phyloP scores from a whole-genome alignment of 2,113 vertebrate genomes.

The Carassius auratus region DNA sequence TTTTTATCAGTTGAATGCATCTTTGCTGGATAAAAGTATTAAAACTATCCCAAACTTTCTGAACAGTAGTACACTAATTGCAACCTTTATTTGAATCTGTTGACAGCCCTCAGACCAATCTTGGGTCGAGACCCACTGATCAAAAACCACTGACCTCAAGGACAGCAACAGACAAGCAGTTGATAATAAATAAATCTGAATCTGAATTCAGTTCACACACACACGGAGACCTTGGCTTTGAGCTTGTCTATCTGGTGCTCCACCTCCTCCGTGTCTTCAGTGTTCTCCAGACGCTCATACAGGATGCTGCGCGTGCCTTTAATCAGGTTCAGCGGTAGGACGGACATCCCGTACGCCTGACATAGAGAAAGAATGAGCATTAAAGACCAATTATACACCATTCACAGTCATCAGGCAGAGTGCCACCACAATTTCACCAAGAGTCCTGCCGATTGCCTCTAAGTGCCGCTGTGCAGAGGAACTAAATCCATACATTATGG shows the following conservation, averaged over 20 bases:
- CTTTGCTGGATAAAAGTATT: no score
- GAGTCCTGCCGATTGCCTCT: conserved; percentile 1
- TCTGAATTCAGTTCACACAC: conserved; percentile 33
- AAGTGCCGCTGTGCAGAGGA: conserved; percentile 51
- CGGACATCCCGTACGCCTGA: conserved; percentile 98
- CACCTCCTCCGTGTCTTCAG: conserved; percentile 95
- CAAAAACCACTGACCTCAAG: no score
- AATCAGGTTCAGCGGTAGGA: conserved; percentile 92
- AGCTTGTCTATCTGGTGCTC: conserved; percentile 90
- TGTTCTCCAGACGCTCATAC: conserved; percentile 95
- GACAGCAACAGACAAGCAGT: neutral
- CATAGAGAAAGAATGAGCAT: conserved; percentile 39
- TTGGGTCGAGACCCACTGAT: no score
- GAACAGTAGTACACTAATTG: neutral
- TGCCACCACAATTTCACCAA: conserved; percentile 45
- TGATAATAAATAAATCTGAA: conserved; percentile 26
- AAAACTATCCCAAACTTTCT: neutral
- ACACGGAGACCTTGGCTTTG: conserved; percentile 85
- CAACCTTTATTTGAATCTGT: neutral
- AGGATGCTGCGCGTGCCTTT: conserved; percentile 88
- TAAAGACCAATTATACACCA: conserved; percentile 60
- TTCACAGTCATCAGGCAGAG: conserved; percentile 54
- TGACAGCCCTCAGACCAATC: no score
- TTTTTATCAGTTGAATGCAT: no score
- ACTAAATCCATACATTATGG: conserved; percentile 51